phyloP scores from a whole-genome alignment of 2,888 invertebrate genomes.

The Caenorhabditis afra region DNA sequence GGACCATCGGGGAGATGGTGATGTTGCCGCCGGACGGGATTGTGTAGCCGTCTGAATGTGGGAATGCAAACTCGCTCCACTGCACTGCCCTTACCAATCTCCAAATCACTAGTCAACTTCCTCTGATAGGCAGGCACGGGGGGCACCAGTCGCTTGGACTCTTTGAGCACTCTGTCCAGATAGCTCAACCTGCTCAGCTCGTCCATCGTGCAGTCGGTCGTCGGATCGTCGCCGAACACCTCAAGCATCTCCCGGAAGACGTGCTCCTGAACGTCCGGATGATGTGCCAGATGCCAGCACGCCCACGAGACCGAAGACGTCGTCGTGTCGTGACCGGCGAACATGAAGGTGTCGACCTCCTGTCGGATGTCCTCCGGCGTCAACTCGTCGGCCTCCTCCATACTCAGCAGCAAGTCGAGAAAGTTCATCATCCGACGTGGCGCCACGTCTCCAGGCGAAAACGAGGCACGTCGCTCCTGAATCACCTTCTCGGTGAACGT shows the following conservation, averaged over 20 bases:
- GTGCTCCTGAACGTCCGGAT: slow-evolving; percentile 81
- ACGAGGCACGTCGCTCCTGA: slow-evolving; percentile 35
- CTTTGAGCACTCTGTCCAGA: slow-evolving; percentile 77
- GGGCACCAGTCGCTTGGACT: slow-evolving; percentile 73
- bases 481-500: slow-evolving; percentile 45
- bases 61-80: too few relatives aligned
- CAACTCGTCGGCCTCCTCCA: slow-evolving; percentile 80
- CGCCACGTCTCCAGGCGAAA: slow-evolving; percentile 42
- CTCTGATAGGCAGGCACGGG: slow-evolving; percentile 76
- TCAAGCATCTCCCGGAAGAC: slow-evolving; percentile 67
- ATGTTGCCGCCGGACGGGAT: slow-evolving; percentile 56
- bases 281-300: slow-evolving; percentile 80
- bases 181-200: slow-evolving; percentile 71
- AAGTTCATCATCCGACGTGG: slow-evolving; percentile 80
- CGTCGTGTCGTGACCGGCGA: slow-evolving; percentile 82
- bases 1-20: slow-evolving; percentile 53
- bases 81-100: slow-evolving; percentile 63
- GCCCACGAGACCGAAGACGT: slow-evolving; percentile 81
- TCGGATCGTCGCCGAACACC: slow-evolving; percentile 66
- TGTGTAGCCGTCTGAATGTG: slow-evolving; percentile 52
- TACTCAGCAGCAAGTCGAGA: slow-evolving; percentile 82
- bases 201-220: slow-evolving; percentile 77
- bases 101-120: slow-evolving; percentile 78
- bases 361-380: slow-evolving; percentile 81
- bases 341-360: slow-evolving; percentile 82